phyloP scores from a whole-genome alignment of 2,888 invertebrate genomes.

The Incurvaria masculella region DNA sequence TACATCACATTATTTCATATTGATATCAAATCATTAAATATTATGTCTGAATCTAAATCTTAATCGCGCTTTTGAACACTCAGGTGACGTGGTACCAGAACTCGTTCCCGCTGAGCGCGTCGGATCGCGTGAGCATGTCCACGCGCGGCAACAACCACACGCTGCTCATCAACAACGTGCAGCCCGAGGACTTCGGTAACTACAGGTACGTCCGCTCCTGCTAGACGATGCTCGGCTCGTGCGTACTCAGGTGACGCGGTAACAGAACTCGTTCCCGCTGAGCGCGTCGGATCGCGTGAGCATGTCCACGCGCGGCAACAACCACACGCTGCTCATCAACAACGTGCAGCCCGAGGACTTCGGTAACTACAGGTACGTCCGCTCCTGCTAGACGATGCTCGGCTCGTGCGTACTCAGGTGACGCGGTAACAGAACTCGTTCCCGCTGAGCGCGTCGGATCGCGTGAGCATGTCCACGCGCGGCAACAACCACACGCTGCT shows the following conservation, averaged over 20 bases:
- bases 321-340: slow-evolving; percentile 62
- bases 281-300: slow-evolving; percentile 63
- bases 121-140: slow-evolving; percentile 67
- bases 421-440: slow-evolving; percentile 72
- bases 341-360: slow-evolving; percentile 68
- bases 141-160: slow-evolving; percentile 67
- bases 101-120: slow-evolving; percentile 62
- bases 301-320: slow-evolving; percentile 67
- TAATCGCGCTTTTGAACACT: no score
- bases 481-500: slow-evolving; percentile 66
- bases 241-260: slow-evolving; percentile 68
- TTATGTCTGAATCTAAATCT: no score
- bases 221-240: no score
- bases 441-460: slow-evolving; percentile 61
- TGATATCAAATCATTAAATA: no score
- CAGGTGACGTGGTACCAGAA: slow-evolving; percentile 72
- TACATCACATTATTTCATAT: no score
- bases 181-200: slow-evolving; percentile 68
- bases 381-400: no score
- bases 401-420: no score
- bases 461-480: slow-evolving; percentile 65
- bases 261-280: slow-evolving; percentile 66
- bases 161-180: slow-evolving; percentile 61
- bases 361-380: slow-evolving; percentile 71
- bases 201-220: slow-evolving; percentile 71